Conservation (phyloP, 2,113 vertebrate species). For the Pituophis catenifer region DNA sequence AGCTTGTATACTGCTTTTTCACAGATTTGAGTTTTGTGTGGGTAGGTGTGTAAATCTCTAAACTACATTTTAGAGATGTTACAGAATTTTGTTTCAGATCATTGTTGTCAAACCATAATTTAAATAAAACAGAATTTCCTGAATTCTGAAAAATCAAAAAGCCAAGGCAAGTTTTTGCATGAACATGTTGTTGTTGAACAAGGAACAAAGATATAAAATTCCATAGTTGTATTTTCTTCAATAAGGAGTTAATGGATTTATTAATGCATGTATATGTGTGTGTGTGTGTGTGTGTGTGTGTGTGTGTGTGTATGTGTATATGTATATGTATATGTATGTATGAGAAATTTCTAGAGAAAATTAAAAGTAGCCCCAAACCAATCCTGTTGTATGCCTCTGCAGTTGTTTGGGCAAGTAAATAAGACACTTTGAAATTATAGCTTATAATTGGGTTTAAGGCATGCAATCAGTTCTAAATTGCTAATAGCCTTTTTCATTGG, state of each 20-base stretch:
- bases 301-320: too few species aligned
- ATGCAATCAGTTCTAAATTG: neutral
- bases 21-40: neutral
- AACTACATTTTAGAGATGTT: neutral
- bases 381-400: constrained; percentile 18
- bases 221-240: neutral
- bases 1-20: neutral
- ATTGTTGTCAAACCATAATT: neutral
- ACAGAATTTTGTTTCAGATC: neutral
- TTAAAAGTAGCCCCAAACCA: constrained; percentile 1
- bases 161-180: neutral
- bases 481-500: neutral
- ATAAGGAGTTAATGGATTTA: neutral
- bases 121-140: neutral
- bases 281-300: too few species aligned
- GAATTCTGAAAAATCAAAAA: neutral
- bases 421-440: neutral
- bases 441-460: neutral
- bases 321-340: too few species aligned
- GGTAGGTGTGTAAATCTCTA: neutral
- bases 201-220: neutral
- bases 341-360: neutral
- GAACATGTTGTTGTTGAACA: neutral
- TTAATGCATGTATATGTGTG: too few species aligned
- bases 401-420: neutral